Evolutionary conservation across 2,113 vertebrate genomes (phyloP), one percentile per base, ranked within the genome.

Genomic region (Centropristis striata): DNA sequence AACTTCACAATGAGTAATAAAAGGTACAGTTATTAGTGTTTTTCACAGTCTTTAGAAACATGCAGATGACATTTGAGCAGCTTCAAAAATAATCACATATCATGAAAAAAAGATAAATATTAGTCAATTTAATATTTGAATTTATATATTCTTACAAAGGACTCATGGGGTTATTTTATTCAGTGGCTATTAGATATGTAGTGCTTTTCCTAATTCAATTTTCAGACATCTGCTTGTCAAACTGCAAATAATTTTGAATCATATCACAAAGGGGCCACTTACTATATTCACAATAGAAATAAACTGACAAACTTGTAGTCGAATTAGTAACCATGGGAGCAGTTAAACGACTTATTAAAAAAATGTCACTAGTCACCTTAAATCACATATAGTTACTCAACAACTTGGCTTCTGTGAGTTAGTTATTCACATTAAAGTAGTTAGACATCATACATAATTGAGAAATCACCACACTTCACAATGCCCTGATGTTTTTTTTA

Each of bases 91-190:
- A 15, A 16, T 74, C 23, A 73, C 51, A 61, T 42, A 71, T 72
- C 15, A n/a, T 54, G 12, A 41, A 36, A 41, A 60, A 11, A 8
- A 39, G 39, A 39, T 21, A 66, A 66, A 55, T 16, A 37, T 74
- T 2, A 41, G 8, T 59, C 11, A 65, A 66, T 70, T 28, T 50
- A 75, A 72, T 68, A 71, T 51, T 60, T 36, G 50, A 55, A 55
- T 88, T 76, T 55, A 46, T 61, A 74, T 27, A 68, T 78, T 68
- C 36, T 53, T 58, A 71, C 23, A 75, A 64, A 50, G 46, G 67
- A 78, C 47, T 73, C 69, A 12, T 39, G 54, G 32, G 39, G 20
- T 60, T 75, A 49, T 51, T 53, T 57, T 61, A 63, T 68, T 69
- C 53, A 59, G 23, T 28, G 20, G n/a, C 25, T 28, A 28, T 71